phyloP scores from a whole-genome alignment of 2,888 invertebrate genomes.

The Brachypalpus laphriformis region DNA sequence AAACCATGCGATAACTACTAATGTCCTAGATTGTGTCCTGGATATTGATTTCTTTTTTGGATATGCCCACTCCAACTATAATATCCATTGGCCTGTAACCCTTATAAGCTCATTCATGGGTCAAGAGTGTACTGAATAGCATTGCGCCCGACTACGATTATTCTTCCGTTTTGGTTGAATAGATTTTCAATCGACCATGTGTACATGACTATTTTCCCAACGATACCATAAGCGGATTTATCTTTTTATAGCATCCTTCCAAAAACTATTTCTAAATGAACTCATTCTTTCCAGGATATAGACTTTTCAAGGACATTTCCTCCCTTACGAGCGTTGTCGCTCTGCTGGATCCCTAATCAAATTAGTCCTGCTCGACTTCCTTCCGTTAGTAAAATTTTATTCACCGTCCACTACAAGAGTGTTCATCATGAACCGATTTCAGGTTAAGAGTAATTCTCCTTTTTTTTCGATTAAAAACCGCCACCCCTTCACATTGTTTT shows the following conservation, averaged over 20 bases:
- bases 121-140: not conserved
- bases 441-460: conserved; percentile 14
- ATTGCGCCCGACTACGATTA: not conserved
- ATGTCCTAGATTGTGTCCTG: not conserved
- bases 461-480: conserved; percentile 14
- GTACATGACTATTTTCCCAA: not conserved
- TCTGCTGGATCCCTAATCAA: conserved; percentile 16
- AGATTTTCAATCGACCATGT: not conserved
- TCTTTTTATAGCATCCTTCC: not conserved
- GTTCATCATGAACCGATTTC: not conserved
- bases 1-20: no score
- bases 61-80: not conserved
- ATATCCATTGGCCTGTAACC: not conserved
- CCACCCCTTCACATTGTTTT: not conserved
- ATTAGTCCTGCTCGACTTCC: conserved; percentile 15
- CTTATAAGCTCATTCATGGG: not conserved
- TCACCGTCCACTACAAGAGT: no score
- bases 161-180: not conserved
- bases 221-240: not conserved
- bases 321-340: not conserved
- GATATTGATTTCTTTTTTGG: not conserved
- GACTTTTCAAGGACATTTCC: conserved; percentile 24
- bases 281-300: conserved; percentile 7
- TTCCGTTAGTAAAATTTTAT: not conserved
- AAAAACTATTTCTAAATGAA: conserved; percentile 10